Conservation (phyloP, 1,140 invertebrate genomes). For the Alviniconcha marisindica region DNA sequence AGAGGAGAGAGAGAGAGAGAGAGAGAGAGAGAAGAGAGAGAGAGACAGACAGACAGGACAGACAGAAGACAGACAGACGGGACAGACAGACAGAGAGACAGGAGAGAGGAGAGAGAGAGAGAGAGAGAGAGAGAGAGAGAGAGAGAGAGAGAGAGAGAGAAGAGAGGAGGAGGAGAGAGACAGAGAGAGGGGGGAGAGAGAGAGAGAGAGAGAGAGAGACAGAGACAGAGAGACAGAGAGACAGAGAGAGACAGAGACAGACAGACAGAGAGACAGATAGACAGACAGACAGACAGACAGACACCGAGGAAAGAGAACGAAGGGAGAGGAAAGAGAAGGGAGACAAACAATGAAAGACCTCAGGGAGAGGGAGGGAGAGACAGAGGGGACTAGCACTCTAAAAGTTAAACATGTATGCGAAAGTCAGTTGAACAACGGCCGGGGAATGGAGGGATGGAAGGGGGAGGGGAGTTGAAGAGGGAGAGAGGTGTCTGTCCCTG, state of each 20-base stretch:
- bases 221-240: constrained; percentile 8
- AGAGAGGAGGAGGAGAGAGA: neutral
- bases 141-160: neutral
- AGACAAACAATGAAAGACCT: neutral
- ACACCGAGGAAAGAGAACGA: neutral
- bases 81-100: too few relatives aligned
- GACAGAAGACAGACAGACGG: too few relatives aligned
- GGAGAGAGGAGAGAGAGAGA: neutral
- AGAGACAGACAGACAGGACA: too few relatives aligned
- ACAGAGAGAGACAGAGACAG: constrained; percentile 11
- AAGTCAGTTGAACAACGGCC: neutral
- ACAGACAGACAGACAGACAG: constrained; percentile 8
- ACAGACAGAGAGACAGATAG: constrained; percentile 14
- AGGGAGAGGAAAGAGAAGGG: constrained; percentile 7
- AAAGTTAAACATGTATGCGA: neutral
- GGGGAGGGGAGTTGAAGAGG: constrained; percentile 2
- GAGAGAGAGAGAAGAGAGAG: too few relatives aligned
- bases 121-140: neutral
- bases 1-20: too few relatives aligned
- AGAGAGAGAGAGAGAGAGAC: constrained; percentile 23
- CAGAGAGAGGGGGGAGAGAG: too few relatives aligned
- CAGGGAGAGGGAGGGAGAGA: constrained; percentile 15
- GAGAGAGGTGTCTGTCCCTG: too few relatives aligned
- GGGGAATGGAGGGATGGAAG: neutral
- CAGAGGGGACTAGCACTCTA: neutral